phyloP scores from a whole-genome alignment of 2,797 vertebrate species.

The Chaenodraco wilsoni region DNA sequence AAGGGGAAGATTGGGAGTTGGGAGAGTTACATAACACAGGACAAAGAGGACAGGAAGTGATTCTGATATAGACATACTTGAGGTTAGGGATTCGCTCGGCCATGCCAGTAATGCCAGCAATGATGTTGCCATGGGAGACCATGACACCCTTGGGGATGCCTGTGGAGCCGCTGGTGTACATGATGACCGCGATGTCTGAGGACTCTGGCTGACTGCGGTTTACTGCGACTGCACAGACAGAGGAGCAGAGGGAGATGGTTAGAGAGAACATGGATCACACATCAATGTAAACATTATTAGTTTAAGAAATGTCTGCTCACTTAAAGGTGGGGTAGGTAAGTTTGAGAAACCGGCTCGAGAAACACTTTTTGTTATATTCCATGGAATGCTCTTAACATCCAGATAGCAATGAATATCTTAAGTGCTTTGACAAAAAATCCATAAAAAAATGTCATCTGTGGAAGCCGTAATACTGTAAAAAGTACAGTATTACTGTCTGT shows the following conservation, averaged over 20 bases:
- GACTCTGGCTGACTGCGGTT: constrained; percentile 83
- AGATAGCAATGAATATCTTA: too few relatives aligned
- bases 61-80: constrained; percentile 79
- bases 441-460: too few relatives aligned
- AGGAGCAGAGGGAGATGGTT: constrained; percentile 17
- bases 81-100: constrained; percentile 92
- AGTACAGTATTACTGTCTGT: too few relatives aligned
- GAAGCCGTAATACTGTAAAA: too few relatives aligned
- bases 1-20: background rate
- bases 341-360: too few relatives aligned
- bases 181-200: constrained; percentile 93
- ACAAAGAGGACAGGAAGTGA: constrained; percentile 2
- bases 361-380: too few relatives aligned
- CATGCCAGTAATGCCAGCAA: constrained; percentile 96
- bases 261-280: constrained; percentile 17
- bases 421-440: too few relatives aligned
- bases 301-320: background rate
- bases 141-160: constrained; percentile 98
- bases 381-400: too few relatives aligned
- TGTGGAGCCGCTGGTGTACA: constrained; percentile 99
- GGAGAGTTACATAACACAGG: background rate
- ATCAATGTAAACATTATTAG: background rate
- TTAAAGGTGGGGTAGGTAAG: background rate
- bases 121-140: constrained; percentile 97
- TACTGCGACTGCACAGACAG: constrained; percentile 76